Percentiles rank a stretch among this genome's conserved stretches.
Evolutionary conservation across 2,888 invertebrate species (phyloP).

Genomic region (Yponomeuta plumbellus): DNA sequence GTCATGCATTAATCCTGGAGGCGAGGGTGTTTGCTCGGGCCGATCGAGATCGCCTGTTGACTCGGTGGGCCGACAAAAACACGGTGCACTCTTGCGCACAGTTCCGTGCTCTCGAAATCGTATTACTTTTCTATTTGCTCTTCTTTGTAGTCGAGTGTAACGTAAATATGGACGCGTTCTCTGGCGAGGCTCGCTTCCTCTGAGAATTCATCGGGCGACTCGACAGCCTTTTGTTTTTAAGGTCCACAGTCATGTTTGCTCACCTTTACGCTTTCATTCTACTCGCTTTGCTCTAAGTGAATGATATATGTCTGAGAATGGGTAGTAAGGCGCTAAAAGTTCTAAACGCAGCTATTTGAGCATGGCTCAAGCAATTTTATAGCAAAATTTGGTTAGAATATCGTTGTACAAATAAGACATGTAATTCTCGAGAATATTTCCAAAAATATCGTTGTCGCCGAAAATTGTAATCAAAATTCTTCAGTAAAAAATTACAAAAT

Average conservation of each 20-base stretch:
- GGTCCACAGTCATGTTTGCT: slow-evolving; percentile 21
- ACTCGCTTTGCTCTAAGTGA: background rate
- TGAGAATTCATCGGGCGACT: slow-evolving; percentile 47
- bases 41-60: slow-evolving; percentile 69
- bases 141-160: slow-evolving; percentile 75
- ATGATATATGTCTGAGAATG: slow-evolving; percentile 15
- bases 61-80: slow-evolving; percentile 35
- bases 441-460: no score
- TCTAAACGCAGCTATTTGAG: no score
- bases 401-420: no score
- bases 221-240: slow-evolving; percentile 29
- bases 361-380: no score
- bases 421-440: no score
- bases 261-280: slow-evolving; percentile 10
- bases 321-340: background rate
- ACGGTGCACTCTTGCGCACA: slow-evolving; percentile 40
- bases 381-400: no score
- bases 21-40: slow-evolving; percentile 51
- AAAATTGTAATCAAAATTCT: no score
- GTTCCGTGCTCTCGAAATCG: slow-evolving; percentile 54
- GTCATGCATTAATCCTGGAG: slow-evolving; percentile 72
- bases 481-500: no score
- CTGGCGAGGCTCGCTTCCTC: slow-evolving; percentile 68
- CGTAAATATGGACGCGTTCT: slow-evolving; percentile 70
- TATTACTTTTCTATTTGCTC: slow-evolving; percentile 72